Conservation (phyloP, 2,797 vertebrate species). For the Sebastes oblongus region DNA sequence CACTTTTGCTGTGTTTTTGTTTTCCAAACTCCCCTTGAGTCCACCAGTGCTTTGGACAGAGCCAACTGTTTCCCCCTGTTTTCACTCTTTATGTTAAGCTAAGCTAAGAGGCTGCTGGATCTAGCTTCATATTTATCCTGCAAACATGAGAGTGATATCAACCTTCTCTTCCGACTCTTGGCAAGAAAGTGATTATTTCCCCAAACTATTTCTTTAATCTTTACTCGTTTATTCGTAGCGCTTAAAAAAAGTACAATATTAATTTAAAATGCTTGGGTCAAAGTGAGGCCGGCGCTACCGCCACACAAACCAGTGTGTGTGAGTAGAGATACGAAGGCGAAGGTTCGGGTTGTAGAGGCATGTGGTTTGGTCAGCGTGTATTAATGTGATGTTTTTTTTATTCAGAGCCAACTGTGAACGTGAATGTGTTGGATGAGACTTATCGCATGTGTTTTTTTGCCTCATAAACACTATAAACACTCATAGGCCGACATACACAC, state of each 20-base stretch:
- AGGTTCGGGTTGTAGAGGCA: slow-evolving; percentile 15
- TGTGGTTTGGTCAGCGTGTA: slow-evolving; percentile 38
- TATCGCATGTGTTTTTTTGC: slow-evolving; percentile 36
- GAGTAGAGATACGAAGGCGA: background rate
- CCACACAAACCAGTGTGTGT: background rate
- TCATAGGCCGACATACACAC: slow-evolving; percentile 17
- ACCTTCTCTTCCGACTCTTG: background rate
- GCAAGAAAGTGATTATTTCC: background rate
- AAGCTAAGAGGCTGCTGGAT: background rate
- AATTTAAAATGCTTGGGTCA: background rate
- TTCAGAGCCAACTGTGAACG: slow-evolving; percentile 29
- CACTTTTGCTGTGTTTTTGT: no score
- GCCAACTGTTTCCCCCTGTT: background rate
- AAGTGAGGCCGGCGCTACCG: background rate
- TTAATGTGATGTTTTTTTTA: slow-evolving; percentile 35
- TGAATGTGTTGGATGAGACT: slow-evolving; percentile 39
- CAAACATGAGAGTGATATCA: background rate
- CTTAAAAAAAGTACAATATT: background rate
- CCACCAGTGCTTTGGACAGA: background rate
- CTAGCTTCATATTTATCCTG: background rate
- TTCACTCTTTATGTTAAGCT: background rate
- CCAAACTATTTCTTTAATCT: background rate
- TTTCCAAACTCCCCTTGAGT: no score
- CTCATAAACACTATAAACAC: slow-evolving; percentile 45
- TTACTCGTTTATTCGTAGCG: background rate